Percentiles rank a stretch among this genome's conserved stretches.
Evolutionary conservation across 2,888 invertebrate species (phyloP).

Genomic region (Boloria euphrosyne): DNA sequence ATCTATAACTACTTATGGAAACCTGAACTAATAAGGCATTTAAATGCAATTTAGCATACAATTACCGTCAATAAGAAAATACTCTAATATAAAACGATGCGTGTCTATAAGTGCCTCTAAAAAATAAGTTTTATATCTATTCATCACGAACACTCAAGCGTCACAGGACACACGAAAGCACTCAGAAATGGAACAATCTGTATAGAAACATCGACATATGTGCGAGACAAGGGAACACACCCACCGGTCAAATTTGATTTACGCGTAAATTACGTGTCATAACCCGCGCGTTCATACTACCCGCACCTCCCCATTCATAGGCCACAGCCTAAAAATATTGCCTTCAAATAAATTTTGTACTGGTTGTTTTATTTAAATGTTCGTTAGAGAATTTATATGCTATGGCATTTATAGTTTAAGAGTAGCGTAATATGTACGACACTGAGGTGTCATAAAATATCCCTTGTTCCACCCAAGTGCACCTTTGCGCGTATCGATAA

Average conservation of each 20-base stretch:
- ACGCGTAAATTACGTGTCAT: conserved; percentile 81
- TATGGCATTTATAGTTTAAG: neutral
- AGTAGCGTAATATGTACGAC: conserved; percentile 7
- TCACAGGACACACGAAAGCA: conserved; percentile 72
- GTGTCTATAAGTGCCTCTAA: conserved; percentile 45
- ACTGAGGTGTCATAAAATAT: conserved; percentile 63
- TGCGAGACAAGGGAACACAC: conserved; percentile 71
- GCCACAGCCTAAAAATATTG: conserved; percentile 49
- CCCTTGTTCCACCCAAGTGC: conserved; percentile 71
- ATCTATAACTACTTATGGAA: too few relatives aligned
- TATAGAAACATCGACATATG: conserved; percentile 78
- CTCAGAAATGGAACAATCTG: conserved; percentile 66
- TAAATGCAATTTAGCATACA: conserved; percentile 14
- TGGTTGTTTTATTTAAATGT: conserved; percentile 10
- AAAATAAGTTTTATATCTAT: conserved; percentile 57
- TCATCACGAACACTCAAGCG: conserved; percentile 66
- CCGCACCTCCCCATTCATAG: conserved; percentile 44
- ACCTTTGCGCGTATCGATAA: conserved; percentile 76
- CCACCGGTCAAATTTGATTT: conserved; percentile 82
- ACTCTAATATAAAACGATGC: conserved; percentile 35
- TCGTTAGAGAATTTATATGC: neutral
- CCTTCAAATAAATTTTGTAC: conserved; percentile 11
- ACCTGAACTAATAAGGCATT: conserved; percentile 2
- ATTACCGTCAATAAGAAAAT: conserved; percentile 21
- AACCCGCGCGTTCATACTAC: conserved; percentile 62